A percentile compares a stretch with the other conserved stretches of the same genome.
phyloP scores from a whole-genome alignment of 2,113 vertebrate species.

The Nothoprocta perdicaria region DNA sequence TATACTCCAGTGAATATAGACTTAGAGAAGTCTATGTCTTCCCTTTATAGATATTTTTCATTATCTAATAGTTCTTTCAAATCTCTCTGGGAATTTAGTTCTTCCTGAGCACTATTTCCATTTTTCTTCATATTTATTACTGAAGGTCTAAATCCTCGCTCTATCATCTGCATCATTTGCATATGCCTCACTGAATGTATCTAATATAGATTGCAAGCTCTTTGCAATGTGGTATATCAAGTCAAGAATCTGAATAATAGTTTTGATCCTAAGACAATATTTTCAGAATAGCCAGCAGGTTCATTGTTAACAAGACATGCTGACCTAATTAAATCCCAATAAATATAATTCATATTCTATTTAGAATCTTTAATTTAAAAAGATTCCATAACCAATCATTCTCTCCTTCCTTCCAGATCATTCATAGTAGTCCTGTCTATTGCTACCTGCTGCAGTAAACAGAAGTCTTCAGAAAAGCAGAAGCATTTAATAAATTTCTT shows the following conservation, averaged over 20 bases:
- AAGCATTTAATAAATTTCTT: neutral
- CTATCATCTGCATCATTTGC: neutral
- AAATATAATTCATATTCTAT: neutral
- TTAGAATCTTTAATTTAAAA: neutral
- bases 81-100: neutral
- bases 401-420: neutral
- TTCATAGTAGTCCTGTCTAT: neutral
- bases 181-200: neutral
- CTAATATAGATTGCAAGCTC: neutral
- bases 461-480: neutral
- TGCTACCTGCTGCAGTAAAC: neutral
- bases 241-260: neutral
- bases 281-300: neutral
- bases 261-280: neutral
- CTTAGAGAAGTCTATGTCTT: neutral
- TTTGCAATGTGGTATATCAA: neutral
- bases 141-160: neutral
- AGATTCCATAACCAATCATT: neutral
- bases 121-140: neutral
- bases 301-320: neutral
- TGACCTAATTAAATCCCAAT: neutral
- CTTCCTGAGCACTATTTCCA: neutral
- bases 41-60: neutral
- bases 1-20: neutral
- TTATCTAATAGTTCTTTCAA: neutral